Conservation (phyloP, 1,140 invertebrate genomes). For the Brevipalpus yothersi region DNA sequence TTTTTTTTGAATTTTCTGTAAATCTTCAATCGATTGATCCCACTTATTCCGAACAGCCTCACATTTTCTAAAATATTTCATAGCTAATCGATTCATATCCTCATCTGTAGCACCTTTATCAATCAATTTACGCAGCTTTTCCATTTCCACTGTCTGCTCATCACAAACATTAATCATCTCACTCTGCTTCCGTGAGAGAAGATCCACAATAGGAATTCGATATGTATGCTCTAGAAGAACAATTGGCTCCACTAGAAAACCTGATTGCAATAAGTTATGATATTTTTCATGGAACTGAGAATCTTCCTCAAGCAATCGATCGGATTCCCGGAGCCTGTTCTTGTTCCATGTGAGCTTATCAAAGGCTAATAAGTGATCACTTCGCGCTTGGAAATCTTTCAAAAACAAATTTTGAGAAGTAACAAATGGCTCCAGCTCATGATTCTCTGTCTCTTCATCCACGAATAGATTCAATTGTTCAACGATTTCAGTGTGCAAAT, state of each 20-base stretch:
- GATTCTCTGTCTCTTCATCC: slow-evolving; percentile 23
- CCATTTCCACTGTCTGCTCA: slow-evolving; percentile 44
- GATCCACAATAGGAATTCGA: slow-evolving; percentile 38
- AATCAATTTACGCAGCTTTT: slow-evolving; percentile 34
- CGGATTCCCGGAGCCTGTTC: slow-evolving; percentile 29
- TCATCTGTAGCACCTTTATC: slow-evolving; percentile 39
- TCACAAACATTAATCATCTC: slow-evolving; percentile 35
- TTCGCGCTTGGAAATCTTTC: slow-evolving; percentile 20
- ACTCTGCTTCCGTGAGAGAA: slow-evolving; percentile 35
- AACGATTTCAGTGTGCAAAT: slow-evolving; percentile 28
- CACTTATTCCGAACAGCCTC: slow-evolving; percentile 45
- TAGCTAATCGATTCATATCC: slow-evolving; percentile 45
- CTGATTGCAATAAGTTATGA: slow-evolving; percentile 53
- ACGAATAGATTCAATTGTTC: slow-evolving; percentile 19
- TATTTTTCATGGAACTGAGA: slow-evolving; percentile 45
- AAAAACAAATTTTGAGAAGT: slow-evolving; percentile 24
- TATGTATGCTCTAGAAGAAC: slow-evolving; percentile 49
- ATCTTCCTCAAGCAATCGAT: slow-evolving; percentile 14
- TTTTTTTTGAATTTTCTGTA: slow-evolving; percentile 40
- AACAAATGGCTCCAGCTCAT: slow-evolving; percentile 24
- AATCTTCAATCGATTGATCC: slow-evolving; percentile 42
- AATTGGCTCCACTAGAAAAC: slow-evolving; percentile 40
- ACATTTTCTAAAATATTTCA: slow-evolving; percentile 47
- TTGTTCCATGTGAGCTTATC: slow-evolving; percentile 37
- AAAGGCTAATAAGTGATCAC: slow-evolving; percentile 38